Evolutionary conservation across 2,113 vertebrate species (phyloP).

Genomic region (Strix uralensis): DNA sequence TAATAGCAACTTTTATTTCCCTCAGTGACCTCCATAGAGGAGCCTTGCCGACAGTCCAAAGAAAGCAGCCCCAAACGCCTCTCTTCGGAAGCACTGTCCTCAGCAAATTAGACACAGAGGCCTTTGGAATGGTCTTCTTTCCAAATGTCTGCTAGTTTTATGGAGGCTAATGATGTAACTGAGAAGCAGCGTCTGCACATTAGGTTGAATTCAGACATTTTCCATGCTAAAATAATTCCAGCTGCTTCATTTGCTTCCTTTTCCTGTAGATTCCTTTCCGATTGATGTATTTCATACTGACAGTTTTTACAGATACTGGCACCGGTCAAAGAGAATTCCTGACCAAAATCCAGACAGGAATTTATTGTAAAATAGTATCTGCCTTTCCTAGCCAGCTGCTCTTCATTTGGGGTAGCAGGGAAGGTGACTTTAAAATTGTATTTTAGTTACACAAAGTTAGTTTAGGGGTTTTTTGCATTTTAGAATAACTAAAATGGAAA

Average conservation of each 20-base stretch:
- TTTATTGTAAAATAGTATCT: background rate
- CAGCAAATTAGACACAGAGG: background rate
- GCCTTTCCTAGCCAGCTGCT: background rate
- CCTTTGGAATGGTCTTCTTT: background rate
- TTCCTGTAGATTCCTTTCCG: background rate
- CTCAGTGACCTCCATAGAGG: background rate
- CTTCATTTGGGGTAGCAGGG: background rate
- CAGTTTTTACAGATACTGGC: background rate
- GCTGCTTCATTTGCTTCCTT: conserved; percentile 6
- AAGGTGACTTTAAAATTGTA: background rate
- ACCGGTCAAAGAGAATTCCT: background rate
- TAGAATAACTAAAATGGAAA: background rate
- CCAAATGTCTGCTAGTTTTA: background rate
- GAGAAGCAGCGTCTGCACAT: background rate
- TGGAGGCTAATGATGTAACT: background rate
- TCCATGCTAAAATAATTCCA: background rate
- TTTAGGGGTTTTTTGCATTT: background rate
- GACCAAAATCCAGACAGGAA: background rate
- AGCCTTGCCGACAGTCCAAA: background rate
- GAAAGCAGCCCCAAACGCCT: background rate
- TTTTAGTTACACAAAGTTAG: background rate
- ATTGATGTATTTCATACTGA: background rate
- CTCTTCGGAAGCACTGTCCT: background rate
- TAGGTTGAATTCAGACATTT: conserved; percentile 9
- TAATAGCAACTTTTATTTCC: background rate